Percentiles rank a stretch among this genome's conserved stretches.
Evolutionary conservation across 2,888 invertebrate genomes (phyloP).

Genomic region (Baronia brevicornis): DNA sequence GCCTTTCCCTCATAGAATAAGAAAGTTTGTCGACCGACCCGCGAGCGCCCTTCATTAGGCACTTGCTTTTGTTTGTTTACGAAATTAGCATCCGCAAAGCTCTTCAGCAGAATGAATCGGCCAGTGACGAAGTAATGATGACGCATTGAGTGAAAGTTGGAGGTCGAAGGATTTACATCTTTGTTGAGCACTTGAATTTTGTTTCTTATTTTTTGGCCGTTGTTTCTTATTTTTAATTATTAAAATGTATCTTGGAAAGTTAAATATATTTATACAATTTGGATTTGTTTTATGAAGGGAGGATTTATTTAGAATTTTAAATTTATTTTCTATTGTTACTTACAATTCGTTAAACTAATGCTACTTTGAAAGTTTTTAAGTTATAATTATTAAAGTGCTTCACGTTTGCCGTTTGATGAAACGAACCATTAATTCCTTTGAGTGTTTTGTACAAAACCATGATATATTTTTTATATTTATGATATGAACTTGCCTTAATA

Average conservation of each 20-base stretch:
- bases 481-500: too few relatives aligned
- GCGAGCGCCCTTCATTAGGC: constrained; percentile 64
- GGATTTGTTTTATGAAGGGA: constrained; percentile 1
- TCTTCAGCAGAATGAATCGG: constrained; percentile 41
- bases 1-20: constrained; percentile 54
- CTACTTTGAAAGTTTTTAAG: too few relatives aligned
- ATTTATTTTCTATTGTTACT: too few relatives aligned
- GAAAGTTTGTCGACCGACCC: constrained; percentile 63
- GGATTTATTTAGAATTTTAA: too few relatives aligned
- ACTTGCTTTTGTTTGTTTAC: constrained; percentile 66
- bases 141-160: constrained; percentile 44
- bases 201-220: too few relatives aligned
- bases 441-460: too few relatives aligned
- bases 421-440: too few relatives aligned
- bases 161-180: constrained; percentile 30
- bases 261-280: constrained; percentile 13
- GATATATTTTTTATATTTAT: too few relatives aligned
- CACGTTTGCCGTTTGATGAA: too few relatives aligned
- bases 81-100: constrained; percentile 68
- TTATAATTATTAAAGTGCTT: too few relatives aligned
- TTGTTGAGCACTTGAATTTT: constrained; percentile 27
- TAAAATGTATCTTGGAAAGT: too few relatives aligned
- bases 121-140: constrained; percentile 49
- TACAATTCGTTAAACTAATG: too few relatives aligned
- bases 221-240: constrained; percentile 16